A percentile compares a stretch with the other conserved stretches of the same genome.
Evolutionary conservation across 2,888 invertebrate genomes (phyloP).

Genomic region (Himalopsyche kuldschensis): DNA sequence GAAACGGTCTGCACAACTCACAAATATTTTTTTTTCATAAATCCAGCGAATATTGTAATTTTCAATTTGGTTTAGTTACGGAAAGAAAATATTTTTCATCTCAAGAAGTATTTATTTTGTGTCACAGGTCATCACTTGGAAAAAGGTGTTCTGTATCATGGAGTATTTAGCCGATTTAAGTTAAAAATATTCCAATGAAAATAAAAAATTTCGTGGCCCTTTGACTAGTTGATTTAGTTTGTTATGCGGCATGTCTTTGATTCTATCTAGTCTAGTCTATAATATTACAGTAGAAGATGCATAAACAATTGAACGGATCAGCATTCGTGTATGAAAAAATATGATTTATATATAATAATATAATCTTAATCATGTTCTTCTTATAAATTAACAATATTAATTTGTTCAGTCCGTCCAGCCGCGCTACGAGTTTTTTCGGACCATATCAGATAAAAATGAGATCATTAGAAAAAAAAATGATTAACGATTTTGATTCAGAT

Average conservation of each 20-base stretch:
- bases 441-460: background rate
- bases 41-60: no score
- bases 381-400: background rate
- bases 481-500: background rate
- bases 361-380: background rate
- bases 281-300: background rate
- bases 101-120: no score
- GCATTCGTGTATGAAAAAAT: background rate
- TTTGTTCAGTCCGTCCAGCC: background rate
- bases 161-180: no score
- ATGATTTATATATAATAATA: background rate
- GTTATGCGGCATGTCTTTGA: background rate
- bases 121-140: no score
- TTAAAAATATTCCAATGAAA: no score
- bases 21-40: no score
- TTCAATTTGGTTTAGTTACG: no score
- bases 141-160: no score
- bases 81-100: no score
- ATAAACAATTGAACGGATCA: background rate
- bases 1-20: no score
- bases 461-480: background rate
- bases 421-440: background rate
- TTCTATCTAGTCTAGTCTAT: background rate
- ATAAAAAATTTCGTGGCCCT: no score
- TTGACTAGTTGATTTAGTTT: background rate